Evolutionary conservation across 2,113 vertebrate species (phyloP).

Genomic region (Origma solitaria): DNA sequence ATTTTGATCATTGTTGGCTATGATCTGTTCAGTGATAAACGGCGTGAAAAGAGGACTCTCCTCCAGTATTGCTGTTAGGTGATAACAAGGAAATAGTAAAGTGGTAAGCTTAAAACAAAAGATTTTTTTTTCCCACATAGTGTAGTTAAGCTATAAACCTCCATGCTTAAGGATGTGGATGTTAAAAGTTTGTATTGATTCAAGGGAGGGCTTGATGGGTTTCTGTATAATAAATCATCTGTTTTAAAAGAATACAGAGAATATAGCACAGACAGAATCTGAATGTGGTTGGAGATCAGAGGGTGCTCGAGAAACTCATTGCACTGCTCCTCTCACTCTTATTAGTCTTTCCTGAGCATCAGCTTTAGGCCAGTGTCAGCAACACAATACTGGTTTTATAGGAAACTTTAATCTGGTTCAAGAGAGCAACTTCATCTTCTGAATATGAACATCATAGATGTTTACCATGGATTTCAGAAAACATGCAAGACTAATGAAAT

Average conservation of each 20-base stretch:
- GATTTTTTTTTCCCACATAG: not conserved
- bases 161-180: not conserved
- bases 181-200: not conserved
- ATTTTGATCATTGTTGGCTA: not conserved
- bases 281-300: not conserved
- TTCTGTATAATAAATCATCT: not conserved
- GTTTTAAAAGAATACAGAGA: not conserved
- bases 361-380: not conserved
- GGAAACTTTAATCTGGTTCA: not conserved
- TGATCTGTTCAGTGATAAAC: not conserved
- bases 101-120: not conserved
- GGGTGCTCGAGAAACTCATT: not conserved
- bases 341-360: not conserved
- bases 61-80: not conserved
- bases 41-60: not conserved
- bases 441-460: not conserved
- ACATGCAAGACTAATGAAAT: not conserved
- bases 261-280: not conserved
- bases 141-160: not conserved
- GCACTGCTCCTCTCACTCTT: not conserved
- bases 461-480: not conserved
- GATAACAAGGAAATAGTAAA: not conserved
- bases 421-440: not conserved
- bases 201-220: not conserved
- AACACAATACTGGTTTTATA: not conserved